Evolutionary conservation across 92 coral and sea anemone genomes (phyloP).

Genomic region (Desmophyllum pertusum): DNA sequence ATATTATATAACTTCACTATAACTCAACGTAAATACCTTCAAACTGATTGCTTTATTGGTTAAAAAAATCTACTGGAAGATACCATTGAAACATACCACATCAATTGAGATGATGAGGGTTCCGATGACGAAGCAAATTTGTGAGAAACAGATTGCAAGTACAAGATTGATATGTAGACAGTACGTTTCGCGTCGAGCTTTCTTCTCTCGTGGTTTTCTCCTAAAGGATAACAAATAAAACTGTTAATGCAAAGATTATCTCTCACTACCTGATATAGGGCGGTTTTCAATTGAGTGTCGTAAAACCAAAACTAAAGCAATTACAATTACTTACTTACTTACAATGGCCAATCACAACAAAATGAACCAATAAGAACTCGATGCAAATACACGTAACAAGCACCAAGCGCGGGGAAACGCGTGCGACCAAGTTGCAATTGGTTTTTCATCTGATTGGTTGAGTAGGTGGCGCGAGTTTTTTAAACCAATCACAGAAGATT

Average conservation of each 20-base stretch:
- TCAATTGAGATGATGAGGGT: conserved; percentile 60
- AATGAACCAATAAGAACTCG: no score
- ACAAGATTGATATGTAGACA: conserved; percentile 82
- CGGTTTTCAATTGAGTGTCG: no score
- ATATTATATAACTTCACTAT: no score
- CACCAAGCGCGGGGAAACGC: no score
- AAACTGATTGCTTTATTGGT: background rate
- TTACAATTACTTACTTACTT: no score
- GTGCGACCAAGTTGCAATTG: no score
- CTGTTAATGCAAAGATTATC: background rate
- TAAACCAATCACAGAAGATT: no score
- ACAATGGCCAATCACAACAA: no score
- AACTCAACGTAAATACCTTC: background rate
- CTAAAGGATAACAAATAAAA: conserved; percentile 14
- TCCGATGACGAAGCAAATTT: conserved; percentile 72
- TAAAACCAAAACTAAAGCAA: no score
- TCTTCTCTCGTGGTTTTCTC: conserved; percentile 71
- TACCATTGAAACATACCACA: conserved; percentile 55
- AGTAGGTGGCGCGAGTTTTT: no score
- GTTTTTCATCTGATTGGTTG: no score
- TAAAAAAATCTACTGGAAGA: background rate
- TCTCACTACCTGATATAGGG: background rate
- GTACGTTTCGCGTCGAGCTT: conserved; percentile 73
- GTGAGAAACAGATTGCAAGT: conserved; percentile 80
- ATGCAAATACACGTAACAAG: no score